These are phyloP conservation scores for Periphyllus acericola DNA, from an alignment of 2,888 invertebrate species.

Conservation along the genomic window DNA sequence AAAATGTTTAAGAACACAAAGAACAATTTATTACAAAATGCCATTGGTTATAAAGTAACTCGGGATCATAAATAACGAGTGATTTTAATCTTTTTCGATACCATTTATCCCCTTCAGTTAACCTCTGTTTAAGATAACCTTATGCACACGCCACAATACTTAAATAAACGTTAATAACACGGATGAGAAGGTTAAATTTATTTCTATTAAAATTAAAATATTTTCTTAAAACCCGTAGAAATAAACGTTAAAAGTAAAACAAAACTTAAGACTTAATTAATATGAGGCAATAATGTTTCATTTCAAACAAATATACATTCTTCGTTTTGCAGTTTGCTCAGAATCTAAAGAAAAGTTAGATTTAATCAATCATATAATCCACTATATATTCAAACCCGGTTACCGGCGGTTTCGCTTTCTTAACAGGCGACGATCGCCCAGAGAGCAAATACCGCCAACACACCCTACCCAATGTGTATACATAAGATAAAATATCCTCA, in stretches of 20 bases:
- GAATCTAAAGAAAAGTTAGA: neutral
- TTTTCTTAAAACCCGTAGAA: neutral
- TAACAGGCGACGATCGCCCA: too few relatives aligned
- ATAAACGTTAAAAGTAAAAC: constrained; percentile 1
- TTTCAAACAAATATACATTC: neutral
- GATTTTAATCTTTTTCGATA: neutral
- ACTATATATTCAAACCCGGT: too few relatives aligned
- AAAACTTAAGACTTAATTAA: neutral
- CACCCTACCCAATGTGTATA: too few relatives aligned
- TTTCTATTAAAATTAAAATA: neutral
- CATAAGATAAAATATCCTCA: too few relatives aligned
- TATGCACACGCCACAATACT: neutral
- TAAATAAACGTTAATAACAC: neutral
- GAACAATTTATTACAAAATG: constrained; percentile 23
- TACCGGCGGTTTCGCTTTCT: too few relatives aligned
- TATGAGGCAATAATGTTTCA: neutral
- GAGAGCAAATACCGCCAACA: too few relatives aligned
- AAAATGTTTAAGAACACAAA: constrained; percentile 1
- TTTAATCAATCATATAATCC: neutral
- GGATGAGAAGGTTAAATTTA: neutral
- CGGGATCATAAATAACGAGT: neutral
- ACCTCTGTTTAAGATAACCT: neutral
- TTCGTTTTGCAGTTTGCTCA: too few relatives aligned
- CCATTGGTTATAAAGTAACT: neutral
- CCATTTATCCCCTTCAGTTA: neutral